Percentiles rank a stretch among this genome's conserved stretches.
Evolutionary conservation across 2,888 invertebrate species (phyloP).

Genomic region (Aporophyla lueneburgensis): DNA sequence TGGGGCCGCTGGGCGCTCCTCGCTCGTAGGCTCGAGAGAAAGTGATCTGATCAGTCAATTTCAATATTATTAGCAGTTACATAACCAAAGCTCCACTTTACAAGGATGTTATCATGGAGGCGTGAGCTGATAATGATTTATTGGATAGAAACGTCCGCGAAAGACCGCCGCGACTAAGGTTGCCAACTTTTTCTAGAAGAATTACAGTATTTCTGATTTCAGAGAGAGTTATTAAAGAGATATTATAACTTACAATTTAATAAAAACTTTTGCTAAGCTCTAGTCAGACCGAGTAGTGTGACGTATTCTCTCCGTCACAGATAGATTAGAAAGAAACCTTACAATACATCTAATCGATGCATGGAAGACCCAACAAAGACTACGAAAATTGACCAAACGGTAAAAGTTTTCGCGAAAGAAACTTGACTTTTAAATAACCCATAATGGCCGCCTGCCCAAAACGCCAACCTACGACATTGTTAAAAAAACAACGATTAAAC

Average conservation of each 20-base stretch:
- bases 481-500: slow-evolving; percentile 8
- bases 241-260: too few species aligned
- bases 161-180: too few species aligned
- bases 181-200: too few species aligned
- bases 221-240: too few species aligned
- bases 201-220: too few species aligned
- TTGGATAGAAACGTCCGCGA: slow-evolving; percentile 8
- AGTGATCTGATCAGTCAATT: not conserved
- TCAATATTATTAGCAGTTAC: not conserved
- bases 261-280: not conserved
- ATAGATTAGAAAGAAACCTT: not conserved
- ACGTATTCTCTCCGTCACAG: not conserved
- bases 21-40: not conserved
- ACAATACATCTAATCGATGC: not conserved
- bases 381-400: not conserved
- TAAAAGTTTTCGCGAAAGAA: slow-evolving; percentile 2
- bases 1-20: not conserved
- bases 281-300: not conserved
- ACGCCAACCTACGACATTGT: not conserved
- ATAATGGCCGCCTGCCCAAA: slow-evolving; percentile 2
- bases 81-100: slow-evolving; percentile 5
- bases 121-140: slow-evolving; percentile 6
- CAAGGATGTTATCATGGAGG: slow-evolving; percentile 18
- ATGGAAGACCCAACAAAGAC: slow-evolving; percentile 8
- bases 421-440: not conserved